These are phyloP conservation scores for Choristoneura rosaceana DNA, from an alignment of 2,888 invertebrate genomes.

Conservation along the genomic window DNA sequence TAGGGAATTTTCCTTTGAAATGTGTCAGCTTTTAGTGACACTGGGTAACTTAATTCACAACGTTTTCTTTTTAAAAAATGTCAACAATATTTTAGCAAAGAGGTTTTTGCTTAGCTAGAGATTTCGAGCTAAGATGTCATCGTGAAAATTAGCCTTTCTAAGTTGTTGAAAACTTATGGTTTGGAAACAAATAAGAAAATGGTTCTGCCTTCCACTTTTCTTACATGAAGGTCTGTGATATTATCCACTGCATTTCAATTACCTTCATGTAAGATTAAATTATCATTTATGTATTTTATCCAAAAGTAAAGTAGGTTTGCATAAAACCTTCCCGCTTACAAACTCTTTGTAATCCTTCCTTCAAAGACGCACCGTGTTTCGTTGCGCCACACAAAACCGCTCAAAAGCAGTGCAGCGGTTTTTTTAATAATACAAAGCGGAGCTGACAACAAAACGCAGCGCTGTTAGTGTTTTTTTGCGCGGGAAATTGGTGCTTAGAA, in stretches of 20 bases:
- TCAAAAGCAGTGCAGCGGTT: conserved; percentile 20
- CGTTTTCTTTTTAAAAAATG: background rate
- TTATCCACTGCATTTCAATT: background rate
- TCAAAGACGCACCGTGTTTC: conserved; percentile 15
- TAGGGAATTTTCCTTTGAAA: conserved; percentile 25
- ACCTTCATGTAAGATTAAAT: background rate
- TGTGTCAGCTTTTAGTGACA: conserved; percentile 12
- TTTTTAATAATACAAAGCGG: conserved; percentile 31
- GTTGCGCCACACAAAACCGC: conserved; percentile 14
- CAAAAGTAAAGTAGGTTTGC: conserved; percentile 1
- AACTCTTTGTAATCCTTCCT: conserved; percentile 13
- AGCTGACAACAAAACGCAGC: conserved; percentile 36
- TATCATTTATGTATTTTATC: background rate
- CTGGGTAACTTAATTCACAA: conserved; percentile 5
- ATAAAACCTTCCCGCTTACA: conserved; percentile 1
- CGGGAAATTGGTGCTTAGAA: conserved; percentile 26
- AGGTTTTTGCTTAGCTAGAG: no score
- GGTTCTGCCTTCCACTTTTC: no score
- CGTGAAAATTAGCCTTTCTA: background rate
- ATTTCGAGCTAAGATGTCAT: no score
- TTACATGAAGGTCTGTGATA: no score
- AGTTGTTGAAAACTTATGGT: no score
- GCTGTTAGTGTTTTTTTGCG: conserved; percentile 12
- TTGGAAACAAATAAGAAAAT: background rate
- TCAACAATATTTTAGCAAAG: no score